phyloP scores from a whole-genome alignment of 2,113 vertebrate species.

The Dasyurus viverrinus region DNA sequence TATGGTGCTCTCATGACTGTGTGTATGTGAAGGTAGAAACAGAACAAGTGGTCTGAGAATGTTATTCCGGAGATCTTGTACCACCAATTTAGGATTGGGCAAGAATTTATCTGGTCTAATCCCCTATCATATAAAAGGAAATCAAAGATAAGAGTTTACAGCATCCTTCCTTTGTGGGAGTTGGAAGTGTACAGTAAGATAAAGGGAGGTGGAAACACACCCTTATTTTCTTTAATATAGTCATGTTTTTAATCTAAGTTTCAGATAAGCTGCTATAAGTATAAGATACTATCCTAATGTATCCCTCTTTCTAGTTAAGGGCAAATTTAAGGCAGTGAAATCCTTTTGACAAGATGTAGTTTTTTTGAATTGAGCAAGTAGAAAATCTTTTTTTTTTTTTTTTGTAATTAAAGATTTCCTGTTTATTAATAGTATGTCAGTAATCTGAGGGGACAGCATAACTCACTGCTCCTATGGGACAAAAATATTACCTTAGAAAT shows the following conservation, averaged over 20 bases:
- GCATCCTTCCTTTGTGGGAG: background rate
- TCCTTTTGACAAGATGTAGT: conserved; percentile 26
- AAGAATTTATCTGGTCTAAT: background rate
- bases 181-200: background rate
- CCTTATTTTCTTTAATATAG: background rate
- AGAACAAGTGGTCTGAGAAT: background rate
- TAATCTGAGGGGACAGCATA: conserved; percentile 13
- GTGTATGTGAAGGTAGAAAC: background rate
- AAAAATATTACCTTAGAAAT: background rate
- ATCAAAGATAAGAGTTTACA: conserved; percentile 17
- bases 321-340: conserved; percentile 17
- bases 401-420: conserved; percentile 25
- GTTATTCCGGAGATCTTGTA: background rate
- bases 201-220: conserved; percentile 20
- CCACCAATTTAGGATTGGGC: background rate
- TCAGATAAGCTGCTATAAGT: background rate
- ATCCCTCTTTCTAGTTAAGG: background rate
- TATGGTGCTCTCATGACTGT: background rate
- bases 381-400: background rate
- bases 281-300: background rate
- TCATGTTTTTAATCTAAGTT: background rate
- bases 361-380: conserved; percentile 15
- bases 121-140: conserved; percentile 37
- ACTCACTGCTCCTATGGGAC: background rate
- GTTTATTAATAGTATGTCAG: conserved; percentile 10